phyloP scores from a whole-genome alignment of 2,797 vertebrate genomes.

The Loriculus beryllinus region DNA sequence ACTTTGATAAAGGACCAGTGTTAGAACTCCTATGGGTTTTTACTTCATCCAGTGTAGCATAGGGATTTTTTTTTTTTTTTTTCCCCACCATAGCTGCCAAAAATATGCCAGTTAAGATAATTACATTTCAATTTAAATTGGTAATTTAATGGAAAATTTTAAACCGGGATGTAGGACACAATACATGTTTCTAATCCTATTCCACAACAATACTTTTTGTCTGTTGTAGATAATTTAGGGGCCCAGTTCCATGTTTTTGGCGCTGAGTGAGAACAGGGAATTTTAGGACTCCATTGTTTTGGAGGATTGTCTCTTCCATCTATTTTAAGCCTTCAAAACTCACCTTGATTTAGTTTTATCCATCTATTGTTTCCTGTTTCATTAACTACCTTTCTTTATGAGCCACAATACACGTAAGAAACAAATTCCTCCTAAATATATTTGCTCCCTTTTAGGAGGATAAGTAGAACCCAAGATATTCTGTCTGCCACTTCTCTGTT shows the following conservation, averaged over 20 bases:
- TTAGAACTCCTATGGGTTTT: conserved; percentile 76
- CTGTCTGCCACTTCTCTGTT: conserved; percentile 57
- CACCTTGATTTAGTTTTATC: not conserved
- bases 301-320: not conserved
- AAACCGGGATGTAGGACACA: conserved; percentile 27
- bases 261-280: not conserved
- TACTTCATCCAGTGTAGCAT: conserved; percentile 64
- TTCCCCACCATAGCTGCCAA: conserved; percentile 62
- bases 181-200: conserved; percentile 43
- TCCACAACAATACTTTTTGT: conserved; percentile 30
- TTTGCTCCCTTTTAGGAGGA: not conserved
- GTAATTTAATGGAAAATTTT: conserved; percentile 76
- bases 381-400: not conserved
- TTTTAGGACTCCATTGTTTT: not conserved
- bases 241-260: not conserved
- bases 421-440: conserved; percentile 16
- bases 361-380: not conserved
- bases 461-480: conserved; percentile 50
- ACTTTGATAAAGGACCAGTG: conserved; percentile 79
- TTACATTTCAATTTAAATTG: conserved; percentile 81
- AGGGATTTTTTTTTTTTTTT: conserved; percentile 37
- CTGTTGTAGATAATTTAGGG: conserved; percentile 47
- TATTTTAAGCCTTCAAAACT: not conserved
- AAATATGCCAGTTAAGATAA: conserved; percentile 78
- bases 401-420: conserved; percentile 11